Evolutionary conservation across 2,888 invertebrate genomes (phyloP).

Genomic region (Hecatera dysodea): DNA sequence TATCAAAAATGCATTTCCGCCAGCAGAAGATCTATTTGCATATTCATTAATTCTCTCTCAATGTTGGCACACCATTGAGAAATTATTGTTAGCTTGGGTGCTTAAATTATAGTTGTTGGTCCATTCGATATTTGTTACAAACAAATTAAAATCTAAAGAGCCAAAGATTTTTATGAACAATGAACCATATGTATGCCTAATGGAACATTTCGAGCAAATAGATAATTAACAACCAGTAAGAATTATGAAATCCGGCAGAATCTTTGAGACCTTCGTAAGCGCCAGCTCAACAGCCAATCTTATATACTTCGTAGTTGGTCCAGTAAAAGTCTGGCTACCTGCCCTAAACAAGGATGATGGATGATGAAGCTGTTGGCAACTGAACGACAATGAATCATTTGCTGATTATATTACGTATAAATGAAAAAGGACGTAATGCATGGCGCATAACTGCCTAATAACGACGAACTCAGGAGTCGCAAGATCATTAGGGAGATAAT

Average conservation of each 20-base stretch:
- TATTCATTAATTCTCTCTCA: background rate
- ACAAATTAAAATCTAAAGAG: too few relatives aligned
- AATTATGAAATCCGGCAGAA: background rate
- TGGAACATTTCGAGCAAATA: background rate
- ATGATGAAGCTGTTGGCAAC: conserved; percentile 44
- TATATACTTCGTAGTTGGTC: background rate
- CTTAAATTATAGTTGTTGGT: background rate
- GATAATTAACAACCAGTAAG: background rate
- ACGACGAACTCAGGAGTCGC: conserved; percentile 17
- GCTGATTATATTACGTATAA: conserved; percentile 41
- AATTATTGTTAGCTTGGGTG: background rate
- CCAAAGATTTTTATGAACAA: background rate
- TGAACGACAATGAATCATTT: conserved; percentile 50
- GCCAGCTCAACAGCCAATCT: background rate
- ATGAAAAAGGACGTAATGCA: conserved; percentile 20
- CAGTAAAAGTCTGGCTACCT: conserved; percentile 24
- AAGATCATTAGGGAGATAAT: conserved; percentile 26
- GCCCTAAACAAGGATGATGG: conserved; percentile 45
- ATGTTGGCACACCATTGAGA: background rate
- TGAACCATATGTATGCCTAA: background rate
- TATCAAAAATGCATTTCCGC: conserved; percentile 10
- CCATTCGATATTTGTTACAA: too few relatives aligned
- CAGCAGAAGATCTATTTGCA: background rate
- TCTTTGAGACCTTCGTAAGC: background rate
- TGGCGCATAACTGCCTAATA: conserved; percentile 16